Percentiles rank a stretch among this genome's conserved stretches.
Conservation (phyloP, 2,888 invertebrate genomes). For the Diplazon laetatorius region DNA sequence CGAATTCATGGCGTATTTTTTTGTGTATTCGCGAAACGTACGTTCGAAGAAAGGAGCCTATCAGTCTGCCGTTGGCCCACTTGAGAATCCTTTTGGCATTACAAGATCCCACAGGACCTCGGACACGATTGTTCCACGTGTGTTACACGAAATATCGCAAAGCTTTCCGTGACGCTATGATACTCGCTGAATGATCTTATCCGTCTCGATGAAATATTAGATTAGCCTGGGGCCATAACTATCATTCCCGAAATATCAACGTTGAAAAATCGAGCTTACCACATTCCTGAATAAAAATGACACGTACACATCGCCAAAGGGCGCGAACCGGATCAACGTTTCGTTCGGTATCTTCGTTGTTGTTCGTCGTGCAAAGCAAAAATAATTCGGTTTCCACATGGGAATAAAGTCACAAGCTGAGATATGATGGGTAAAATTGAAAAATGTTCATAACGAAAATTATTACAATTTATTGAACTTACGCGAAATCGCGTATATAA, state of each 20-base stretch:
- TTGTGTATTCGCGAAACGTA: constrained; percentile 46
- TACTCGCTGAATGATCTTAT: constrained; percentile 32
- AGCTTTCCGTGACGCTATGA: constrained; percentile 14
- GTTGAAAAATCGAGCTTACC: constrained; percentile 24
- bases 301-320: constrained; percentile 1
- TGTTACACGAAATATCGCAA: constrained; percentile 12
- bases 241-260: constrained; percentile 21
- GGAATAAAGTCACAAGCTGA: neutral
- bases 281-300: constrained; percentile 28
- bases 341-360: constrained; percentile 10
- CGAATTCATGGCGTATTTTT: neutral
- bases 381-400: neutral
- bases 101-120: constrained; percentile 44
- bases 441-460: too few relatives aligned
- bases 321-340: neutral
- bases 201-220: constrained; percentile 51
- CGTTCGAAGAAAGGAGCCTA: neutral
- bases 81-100: constrained; percentile 50
- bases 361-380: neutral
- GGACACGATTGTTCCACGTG: constrained; percentile 6
- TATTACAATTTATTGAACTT: too few relatives aligned
- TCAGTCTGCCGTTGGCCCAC: constrained; percentile 16
- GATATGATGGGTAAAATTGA: too few relatives aligned
- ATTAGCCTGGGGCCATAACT: constrained; percentile 27
- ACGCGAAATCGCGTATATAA: too few relatives aligned